Percentiles rank a stretch among this genome's conserved stretches.
Conservation (phyloP, 2,797 vertebrate species). For the Acropternis orthonyx region DNA sequence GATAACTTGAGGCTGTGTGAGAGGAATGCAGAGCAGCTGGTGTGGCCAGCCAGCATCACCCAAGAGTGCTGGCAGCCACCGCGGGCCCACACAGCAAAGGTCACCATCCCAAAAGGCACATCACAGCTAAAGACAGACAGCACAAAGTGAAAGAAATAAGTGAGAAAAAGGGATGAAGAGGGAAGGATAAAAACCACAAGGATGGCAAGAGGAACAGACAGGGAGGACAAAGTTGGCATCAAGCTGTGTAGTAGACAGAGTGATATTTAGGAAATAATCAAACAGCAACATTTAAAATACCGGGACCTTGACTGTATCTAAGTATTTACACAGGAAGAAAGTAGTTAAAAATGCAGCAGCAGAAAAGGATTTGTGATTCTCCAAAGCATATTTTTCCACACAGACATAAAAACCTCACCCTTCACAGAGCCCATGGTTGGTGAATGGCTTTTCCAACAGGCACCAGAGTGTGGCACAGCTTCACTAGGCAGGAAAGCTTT, state of each 20-base stretch:
- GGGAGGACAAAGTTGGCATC: neutral
- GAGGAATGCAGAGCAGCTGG: neutral
- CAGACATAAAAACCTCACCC: neutral
- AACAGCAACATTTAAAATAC: neutral
- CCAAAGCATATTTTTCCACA: neutral
- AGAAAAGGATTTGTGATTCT: neutral
- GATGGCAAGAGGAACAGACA: neutral
- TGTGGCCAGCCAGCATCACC: neutral
- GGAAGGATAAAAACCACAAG: neutral
- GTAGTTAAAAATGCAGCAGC: neutral
- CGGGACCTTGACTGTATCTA: neutral
- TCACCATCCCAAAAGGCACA: neutral
- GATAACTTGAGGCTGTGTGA: neutral
- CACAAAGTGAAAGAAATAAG: neutral
- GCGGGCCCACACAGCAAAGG: neutral
- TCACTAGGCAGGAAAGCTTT: neutral
- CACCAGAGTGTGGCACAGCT: neutral
- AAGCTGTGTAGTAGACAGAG: rapidly evolving
- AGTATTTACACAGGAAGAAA: neutral
- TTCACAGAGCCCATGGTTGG: neutral
- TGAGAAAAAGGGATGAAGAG: neutral
- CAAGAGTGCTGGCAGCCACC: neutral
- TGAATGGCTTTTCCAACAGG: neutral
- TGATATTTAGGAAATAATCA: neutral
- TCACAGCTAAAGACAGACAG: neutral